Evolutionary conservation across 2,888 invertebrate species (phyloP).

Genomic region (Cheilosia soror): DNA sequence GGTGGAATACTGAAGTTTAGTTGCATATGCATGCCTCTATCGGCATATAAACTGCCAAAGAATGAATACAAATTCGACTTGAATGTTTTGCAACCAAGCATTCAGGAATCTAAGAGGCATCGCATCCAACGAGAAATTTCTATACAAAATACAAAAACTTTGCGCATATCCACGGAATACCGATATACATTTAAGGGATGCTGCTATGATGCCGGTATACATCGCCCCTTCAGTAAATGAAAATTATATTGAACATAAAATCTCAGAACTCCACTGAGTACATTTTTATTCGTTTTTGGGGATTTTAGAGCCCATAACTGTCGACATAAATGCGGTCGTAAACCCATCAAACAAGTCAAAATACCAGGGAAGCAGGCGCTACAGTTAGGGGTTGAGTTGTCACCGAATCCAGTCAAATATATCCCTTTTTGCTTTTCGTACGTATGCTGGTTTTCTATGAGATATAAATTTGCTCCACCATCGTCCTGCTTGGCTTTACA

Average conservation of each 20-base stretch:
- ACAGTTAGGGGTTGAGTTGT: not conserved
- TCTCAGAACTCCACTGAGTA: not conserved
- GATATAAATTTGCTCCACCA: too few relatives aligned
- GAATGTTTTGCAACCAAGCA: slow-evolving; percentile 12
- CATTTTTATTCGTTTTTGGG: not conserved
- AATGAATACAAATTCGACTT: not conserved
- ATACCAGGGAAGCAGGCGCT: slow-evolving; percentile 22
- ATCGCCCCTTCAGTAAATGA: not conserved
- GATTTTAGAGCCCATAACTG: slow-evolving; percentile 27
- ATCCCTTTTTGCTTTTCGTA: too few relatives aligned
- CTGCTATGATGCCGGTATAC: not conserved
- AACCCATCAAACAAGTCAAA: slow-evolving; percentile 37
- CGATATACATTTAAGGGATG: not conserved
- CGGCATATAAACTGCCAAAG: not conserved
- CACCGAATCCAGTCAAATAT: not conserved
- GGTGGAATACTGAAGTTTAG: not conserved
- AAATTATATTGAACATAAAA: not conserved
- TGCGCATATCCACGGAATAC: not conserved
- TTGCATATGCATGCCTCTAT: not conserved
- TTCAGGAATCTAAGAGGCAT: not conserved
- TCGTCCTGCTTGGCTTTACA: too few relatives aligned
- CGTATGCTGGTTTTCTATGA: too few relatives aligned
- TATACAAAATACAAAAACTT: not conserved
- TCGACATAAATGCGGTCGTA: slow-evolving; percentile 29
- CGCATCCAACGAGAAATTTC: not conserved